Evolutionary conservation across 2,797 vertebrate genomes (phyloP), one percentile per base, ranked within the genome.

Genomic region (Periparus ater): DNA sequence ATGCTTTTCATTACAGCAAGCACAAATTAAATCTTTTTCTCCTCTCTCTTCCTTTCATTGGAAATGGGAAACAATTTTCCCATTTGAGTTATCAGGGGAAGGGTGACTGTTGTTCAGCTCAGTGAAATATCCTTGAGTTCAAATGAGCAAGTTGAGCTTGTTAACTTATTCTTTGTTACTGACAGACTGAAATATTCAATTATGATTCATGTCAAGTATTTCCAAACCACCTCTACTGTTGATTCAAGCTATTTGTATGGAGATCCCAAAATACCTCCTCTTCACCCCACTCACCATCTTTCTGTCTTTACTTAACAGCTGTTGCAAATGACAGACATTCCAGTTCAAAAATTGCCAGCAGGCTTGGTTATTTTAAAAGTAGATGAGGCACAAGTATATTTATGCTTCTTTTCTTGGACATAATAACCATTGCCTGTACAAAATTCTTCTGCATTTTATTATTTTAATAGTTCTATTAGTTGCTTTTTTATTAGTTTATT

Each of bases 271-370:
- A 95, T 88, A 91, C 30, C 53, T 88, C 38, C 30, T 71, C 40
- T 84, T 57, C 62, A 62, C 84, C 77, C 71, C 61, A 88, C 80
- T 91, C 77, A 88, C 61, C 62, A 88, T 83, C 73, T 65, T 94
- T 88, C 73, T 74, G 57, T 54, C 73, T 92, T 78, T 55, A 23
- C 65, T 78, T 47, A 88, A 48, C 61, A 92, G 36, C 80, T 84
- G 77, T 36, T 83, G 61, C 67, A 66, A 88, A 51, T 48, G 25
- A 75, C 71, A 88, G 30, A 90, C 80, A 23, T 73, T 70, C n/a
- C 25, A 58, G 25, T 61, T 53, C 73, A 72, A 54, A 84, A 70
- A 17, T 40, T 88, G 34, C 21, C 44, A 51, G 30, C 27, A 30
- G 7, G 27, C 32, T 71, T 51, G 32, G 26, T 8, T 44, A 51